These are phyloP conservation scores for Patiria pectinifera DNA, from an alignment of 53 echinoderm and acorn worm genomes.

Conservation along the genomic window DNA sequence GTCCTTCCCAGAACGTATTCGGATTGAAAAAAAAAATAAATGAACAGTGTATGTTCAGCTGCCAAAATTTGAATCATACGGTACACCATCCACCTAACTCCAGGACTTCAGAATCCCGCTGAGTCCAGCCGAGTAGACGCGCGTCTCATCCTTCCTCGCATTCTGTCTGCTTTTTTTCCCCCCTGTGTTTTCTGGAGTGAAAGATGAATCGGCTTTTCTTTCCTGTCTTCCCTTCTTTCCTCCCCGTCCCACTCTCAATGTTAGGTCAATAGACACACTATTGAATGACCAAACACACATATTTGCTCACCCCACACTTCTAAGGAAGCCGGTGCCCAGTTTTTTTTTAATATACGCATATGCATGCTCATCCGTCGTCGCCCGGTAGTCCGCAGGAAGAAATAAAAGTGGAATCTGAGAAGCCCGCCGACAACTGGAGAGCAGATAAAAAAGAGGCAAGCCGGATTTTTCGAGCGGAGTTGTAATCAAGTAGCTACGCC, in stretches of 20 bases:
- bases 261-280: slow-evolving; percentile 37
- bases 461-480: not conserved
- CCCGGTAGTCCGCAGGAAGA: slow-evolving; percentile 6
- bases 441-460: not conserved
- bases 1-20: too few relatives aligned
- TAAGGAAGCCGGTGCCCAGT: slow-evolving; percentile 26
- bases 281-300: slow-evolving; percentile 45
- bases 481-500: not conserved
- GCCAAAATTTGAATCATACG: not conserved
- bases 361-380: not conserved
- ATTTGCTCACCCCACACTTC: slow-evolving; percentile 26
- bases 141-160: not conserved
- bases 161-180: not conserved
- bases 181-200: not conserved
- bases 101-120: not conserved
- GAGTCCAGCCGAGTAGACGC: not conserved
- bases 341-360: not conserved
- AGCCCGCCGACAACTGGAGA: not conserved
- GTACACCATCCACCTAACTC: not conserved
- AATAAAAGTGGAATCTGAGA: not conserved
- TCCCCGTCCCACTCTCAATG: slow-evolving; percentile 17
- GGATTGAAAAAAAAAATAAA: too few relatives aligned
- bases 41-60: too few relatives aligned
- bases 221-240: not conserved
- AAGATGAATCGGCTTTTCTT: not conserved